phyloP scores from a whole-genome alignment of 2,888 invertebrate genomes.

The Drosophila prolongata region DNA sequence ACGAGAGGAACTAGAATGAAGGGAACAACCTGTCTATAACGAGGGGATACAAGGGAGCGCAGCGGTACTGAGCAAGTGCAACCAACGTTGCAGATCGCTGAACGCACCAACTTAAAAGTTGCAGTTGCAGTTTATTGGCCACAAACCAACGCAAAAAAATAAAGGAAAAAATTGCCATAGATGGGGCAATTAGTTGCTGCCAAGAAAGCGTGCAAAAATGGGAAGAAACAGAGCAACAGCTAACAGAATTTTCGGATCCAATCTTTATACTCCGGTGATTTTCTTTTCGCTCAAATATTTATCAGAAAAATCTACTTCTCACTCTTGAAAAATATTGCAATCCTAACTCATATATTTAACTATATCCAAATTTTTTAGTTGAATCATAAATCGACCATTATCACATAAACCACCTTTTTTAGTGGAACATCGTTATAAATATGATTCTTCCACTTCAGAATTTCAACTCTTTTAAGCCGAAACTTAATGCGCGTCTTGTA shows the following conservation, averaged over 20 bases:
- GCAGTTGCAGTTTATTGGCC: slow-evolving; percentile 78
- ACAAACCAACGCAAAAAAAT: slow-evolving; percentile 48
- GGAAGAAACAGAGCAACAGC: slow-evolving; percentile 20
- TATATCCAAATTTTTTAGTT: too few species aligned
- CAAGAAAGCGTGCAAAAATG: slow-evolving; percentile 72
- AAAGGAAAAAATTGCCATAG: slow-evolving; percentile 19
- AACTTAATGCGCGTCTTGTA: slow-evolving; percentile 34
- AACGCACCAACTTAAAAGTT: slow-evolving; percentile 48
- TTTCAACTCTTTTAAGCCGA: slow-evolving; percentile 10
- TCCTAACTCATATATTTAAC: too few species aligned
- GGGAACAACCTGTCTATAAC: slow-evolving; percentile 24
- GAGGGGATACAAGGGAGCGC: background rate
- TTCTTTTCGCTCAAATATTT: background rate
- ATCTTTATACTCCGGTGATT: slow-evolving; percentile 34
- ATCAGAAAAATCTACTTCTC: background rate
- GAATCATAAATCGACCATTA: too few species aligned
- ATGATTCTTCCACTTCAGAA: slow-evolving; percentile 5
- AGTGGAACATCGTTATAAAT: background rate
- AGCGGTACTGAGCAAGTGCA: slow-evolving; percentile 45
- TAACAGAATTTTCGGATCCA: slow-evolving; percentile 32
- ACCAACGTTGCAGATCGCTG: slow-evolving; percentile 69
- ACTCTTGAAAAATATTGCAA: too few species aligned
- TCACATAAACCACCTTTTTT: background rate
- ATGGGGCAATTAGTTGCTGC: slow-evolving; percentile 40
- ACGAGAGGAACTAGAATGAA: slow-evolving; percentile 8